phyloP scores from a whole-genome alignment of 2,113 vertebrate genomes.

The Murina feae region DNA sequence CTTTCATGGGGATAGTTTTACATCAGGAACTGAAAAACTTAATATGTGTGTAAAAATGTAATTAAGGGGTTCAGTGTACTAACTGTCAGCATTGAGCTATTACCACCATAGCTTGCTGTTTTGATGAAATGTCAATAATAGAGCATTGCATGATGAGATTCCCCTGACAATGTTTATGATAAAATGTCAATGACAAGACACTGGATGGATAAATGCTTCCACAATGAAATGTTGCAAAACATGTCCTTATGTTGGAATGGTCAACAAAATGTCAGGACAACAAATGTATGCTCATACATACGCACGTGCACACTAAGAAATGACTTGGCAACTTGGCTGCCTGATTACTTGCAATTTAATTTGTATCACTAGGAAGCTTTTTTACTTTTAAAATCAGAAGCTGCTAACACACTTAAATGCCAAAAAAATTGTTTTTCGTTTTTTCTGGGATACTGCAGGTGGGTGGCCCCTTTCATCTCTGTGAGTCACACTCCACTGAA shows the following conservation, averaged over 20 bases:
- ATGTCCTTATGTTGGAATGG: not conserved
- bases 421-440: not conserved
- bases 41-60: constrained; percentile 50
- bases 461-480: constrained; percentile 55
- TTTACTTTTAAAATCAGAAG: constrained; percentile 10
- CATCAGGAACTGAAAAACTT: constrained; percentile 15
- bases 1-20: constrained; percentile 5
- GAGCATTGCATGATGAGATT: constrained; percentile 33
- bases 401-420: constrained; percentile 51
- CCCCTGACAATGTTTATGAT: not conserved
- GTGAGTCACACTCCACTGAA: constrained; percentile 54
- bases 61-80: constrained; percentile 38
- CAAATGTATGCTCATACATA: constrained; percentile 21
- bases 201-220: constrained; percentile 7
- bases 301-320: not conserved
- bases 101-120: not conserved
- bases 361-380: not conserved
- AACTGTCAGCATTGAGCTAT: constrained; percentile 35
- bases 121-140: constrained; percentile 11
- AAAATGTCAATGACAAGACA: constrained; percentile 62
- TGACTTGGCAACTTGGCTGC: not conserved
- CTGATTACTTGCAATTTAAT: constrained; percentile 55
- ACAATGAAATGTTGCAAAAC: constrained; percentile 26
- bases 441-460: constrained; percentile 3
- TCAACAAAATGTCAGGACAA: constrained; percentile 29